Evolutionary conservation across 2,888 invertebrate species (phyloP), one percentile per base, ranked within the genome.

Genomic region (Galerucella calmariensis): DNA sequence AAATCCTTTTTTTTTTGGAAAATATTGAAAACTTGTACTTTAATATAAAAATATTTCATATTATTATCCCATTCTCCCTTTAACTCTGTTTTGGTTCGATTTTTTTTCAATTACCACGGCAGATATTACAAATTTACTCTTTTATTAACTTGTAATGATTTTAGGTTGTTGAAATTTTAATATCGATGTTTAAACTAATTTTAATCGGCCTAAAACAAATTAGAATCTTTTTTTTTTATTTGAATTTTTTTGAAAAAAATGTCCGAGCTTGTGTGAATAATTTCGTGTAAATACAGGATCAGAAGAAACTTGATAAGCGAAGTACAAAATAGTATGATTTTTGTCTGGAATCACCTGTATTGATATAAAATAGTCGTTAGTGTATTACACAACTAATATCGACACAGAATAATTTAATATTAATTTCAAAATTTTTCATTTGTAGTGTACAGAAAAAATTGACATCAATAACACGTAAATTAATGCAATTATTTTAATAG

Each of bases 281-380:
- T 56, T 56, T 56, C 16, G 56, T 61, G 27, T 35, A 61, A 61
- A 27, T n/a, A 35, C 5, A 61, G 61, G 63, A 65, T 44, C 46
- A 65, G 46, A 65, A 65, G 16, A 44, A 65, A 41, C 63, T 65
- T 41, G 63, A 65, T 41, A 65, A 46, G 44, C 20, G 63, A 65
- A 65, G 63, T 65, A 65, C 63, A 65, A 65, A 65, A 12, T 46
- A 46, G 20, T 20, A 46, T 46, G 12, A 5, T 63, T 56, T 56
- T 16, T 56, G n/a, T n/a, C n/a, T 20, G 5, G 46, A 46, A 2
- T 46, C 5, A 46, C 10, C 2, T 12, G 11, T 46, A 46, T 4
- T 48, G 12, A 48, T 48, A 12, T 48, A 48, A 48, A 12, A n/a
- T 46, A 27, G 27, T 46, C 4, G 12, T 1, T 46, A 2, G 46